Base-by-base conservation (phyloP, 2,888 invertebrate genomes). In the Lepeophtheirus nordmannii region DNA sequence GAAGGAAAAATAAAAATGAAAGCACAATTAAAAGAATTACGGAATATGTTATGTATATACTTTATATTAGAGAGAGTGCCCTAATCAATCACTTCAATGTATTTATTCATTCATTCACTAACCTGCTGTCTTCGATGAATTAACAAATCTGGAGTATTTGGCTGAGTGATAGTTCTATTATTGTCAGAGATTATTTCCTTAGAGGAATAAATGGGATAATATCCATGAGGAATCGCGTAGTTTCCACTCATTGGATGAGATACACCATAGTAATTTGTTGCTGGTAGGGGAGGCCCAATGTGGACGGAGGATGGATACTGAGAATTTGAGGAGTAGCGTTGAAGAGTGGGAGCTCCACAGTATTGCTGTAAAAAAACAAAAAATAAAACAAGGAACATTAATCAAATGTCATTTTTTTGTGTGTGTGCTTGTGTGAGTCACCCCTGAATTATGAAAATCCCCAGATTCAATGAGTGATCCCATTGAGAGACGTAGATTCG, bases 131-230 rank as follows among this genome's bases (percentile, higher is more conserved):
- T 46, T 22, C 67, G 53, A 62, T 62, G 62, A 30, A 67, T 61
- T 17, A 67, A 38, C 53, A 70, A 22, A 17, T 70, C 70, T 14
- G 70, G 70, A 10, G 70, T 70, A 58, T 70, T 70, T 30, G 70
- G 68, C 23, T 70, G 69, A 17, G 68, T 30, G 2, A n/a, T n/a
- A n/a, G n/a, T n/a, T n/a, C n/a, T n/a, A n/a, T 8, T 14, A n/a
- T 46, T 17, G 53, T 46, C 17, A 5, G 17, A n/a, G 53, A 46
- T 46, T 5, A 1, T 8, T 46, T 46, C 30, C 30, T 46, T 14
- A 17, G 53, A 46, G 14, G 53, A 46, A 17, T 46, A 46, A 1
- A 46, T 8, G 53, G 53, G 53, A 17, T 46, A 46, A 17, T 46
- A 46, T 14, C 53, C 53, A 46, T 46, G 53, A 46, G 53, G 53